phyloP scores from a whole-genome alignment of 2,113 vertebrate species.

The Paralichthys olivaceus region DNA sequence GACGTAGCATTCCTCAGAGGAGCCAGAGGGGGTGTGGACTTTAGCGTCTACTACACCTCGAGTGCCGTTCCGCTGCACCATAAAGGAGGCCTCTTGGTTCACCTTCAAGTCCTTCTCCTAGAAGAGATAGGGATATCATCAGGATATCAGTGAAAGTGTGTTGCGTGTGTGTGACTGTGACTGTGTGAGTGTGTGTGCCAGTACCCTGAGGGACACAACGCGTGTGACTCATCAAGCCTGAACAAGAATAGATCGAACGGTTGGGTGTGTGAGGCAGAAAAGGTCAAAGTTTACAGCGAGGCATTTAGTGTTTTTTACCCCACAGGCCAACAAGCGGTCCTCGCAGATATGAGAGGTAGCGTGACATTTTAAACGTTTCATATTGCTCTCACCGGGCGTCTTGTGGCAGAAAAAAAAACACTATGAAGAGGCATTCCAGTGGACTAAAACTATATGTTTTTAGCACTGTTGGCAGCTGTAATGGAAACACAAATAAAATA shows the following conservation, averaged over 20 bases:
- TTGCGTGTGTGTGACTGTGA: neutral
- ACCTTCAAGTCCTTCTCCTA: slow-evolving; percentile 94
- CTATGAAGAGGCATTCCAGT: slow-evolving; percentile 45
- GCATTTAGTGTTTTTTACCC: slow-evolving; percentile 62
- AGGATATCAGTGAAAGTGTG: neutral
- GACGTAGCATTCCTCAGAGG: slow-evolving; percentile 93
- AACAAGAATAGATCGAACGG: slow-evolving; percentile 61
- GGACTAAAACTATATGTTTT: slow-evolving; percentile 54
- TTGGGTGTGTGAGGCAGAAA: slow-evolving; percentile 53
- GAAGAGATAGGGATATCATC: slow-evolving; percentile 33
- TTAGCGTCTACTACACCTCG: slow-evolving; percentile 91
- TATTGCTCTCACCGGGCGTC: slow-evolving; percentile 48
- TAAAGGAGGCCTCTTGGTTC: slow-evolving; percentile 94
- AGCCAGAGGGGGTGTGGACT: slow-evolving; percentile 91
- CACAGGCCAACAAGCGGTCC: slow-evolving; percentile 27
- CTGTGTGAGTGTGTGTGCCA: slow-evolving; percentile 16
- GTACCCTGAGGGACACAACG: slow-evolving; percentile 42
- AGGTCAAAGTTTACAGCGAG: slow-evolving; percentile 69
- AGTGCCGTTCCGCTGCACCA: slow-evolving; percentile 92
- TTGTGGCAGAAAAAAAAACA: slow-evolving; percentile 27
- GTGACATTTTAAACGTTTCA: slow-evolving; percentile 60
- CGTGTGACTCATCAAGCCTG: slow-evolving; percentile 63
- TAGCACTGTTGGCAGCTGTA: slow-evolving; percentile 48
- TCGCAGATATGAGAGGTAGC: slow-evolving; percentile 45
- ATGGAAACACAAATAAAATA: slow-evolving; percentile 47